Evolutionary conservation across 2,113 vertebrate species (phyloP).

Genomic region (Melanostigma gelatinosum): DNA sequence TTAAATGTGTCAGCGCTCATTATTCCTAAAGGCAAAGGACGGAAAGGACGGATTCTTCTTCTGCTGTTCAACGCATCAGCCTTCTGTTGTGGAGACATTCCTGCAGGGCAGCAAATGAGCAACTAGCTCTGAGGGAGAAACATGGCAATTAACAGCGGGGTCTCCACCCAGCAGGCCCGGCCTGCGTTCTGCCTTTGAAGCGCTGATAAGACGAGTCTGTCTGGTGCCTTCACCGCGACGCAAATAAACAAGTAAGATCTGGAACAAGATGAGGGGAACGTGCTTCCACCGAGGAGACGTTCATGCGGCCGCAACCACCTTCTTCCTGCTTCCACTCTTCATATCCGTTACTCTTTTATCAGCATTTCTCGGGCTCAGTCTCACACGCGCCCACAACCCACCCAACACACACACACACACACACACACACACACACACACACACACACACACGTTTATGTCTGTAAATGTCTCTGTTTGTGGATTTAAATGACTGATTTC

Average conservation of each 20-base stretch:
- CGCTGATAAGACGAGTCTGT: slow-evolving; percentile 33
- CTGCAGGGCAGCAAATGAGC: slow-evolving; percentile 35
- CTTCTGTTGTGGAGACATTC: neutral
- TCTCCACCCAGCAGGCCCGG: slow-evolving; percentile 55
- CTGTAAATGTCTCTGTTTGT: too few species aligned
- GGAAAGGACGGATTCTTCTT: slow-evolving; percentile 13
- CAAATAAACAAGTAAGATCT: slow-evolving; percentile 68
- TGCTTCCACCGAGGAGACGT: neutral
- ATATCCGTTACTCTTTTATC: neutral
- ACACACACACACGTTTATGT: neutral
- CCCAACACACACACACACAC: neutral
- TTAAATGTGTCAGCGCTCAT: slow-evolving; percentile 15
- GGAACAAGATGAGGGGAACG: slow-evolving; percentile 45
- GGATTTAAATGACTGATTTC: too few species aligned
- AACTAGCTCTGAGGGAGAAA: slow-evolving; percentile 43
- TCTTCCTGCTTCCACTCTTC: neutral
- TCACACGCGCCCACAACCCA: too few species aligned
- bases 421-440: neutral
- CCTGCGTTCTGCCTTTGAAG: slow-evolving; percentile 55
- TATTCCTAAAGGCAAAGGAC: neutral
- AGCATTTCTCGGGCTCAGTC: neutral
- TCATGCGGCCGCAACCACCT: neutral
- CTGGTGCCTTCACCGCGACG: slow-evolving; percentile 23
- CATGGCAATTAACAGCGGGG: slow-evolving; percentile 39
- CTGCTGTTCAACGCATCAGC: neutral